Percentiles rank a stretch among this genome's conserved stretches.
phyloP scores from a whole-genome alignment of 1,140 invertebrate species.

The Panagrolaimus sp. region DNA sequence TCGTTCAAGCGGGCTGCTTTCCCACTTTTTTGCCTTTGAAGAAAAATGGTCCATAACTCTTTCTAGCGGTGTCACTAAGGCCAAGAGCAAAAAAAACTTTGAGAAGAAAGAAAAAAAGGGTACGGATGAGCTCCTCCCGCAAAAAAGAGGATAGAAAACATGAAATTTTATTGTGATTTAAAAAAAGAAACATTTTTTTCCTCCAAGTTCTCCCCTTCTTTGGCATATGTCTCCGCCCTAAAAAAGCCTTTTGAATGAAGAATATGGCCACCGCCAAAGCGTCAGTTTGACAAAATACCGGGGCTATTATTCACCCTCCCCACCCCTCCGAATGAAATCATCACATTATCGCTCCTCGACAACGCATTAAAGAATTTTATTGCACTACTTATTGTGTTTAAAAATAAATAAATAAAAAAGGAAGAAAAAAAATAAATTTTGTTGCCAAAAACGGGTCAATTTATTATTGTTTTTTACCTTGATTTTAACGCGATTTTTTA shows the following conservation, averaged over 20 bases:
- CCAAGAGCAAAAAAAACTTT: slow-evolving; percentile 9
- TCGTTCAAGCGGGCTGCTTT: too few species aligned
- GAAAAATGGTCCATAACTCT: too few species aligned
- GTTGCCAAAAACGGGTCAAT: too few species aligned
- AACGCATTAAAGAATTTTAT: slow-evolving; percentile 16
- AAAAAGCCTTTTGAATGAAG: slow-evolving; percentile 15
- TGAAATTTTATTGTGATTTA: too few species aligned
- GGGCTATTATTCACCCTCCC: slow-evolving; percentile 14
- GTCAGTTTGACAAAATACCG: slow-evolving; percentile 16
- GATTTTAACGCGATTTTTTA: too few species aligned
- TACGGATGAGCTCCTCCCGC: slow-evolving; percentile 6
- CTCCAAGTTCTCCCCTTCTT: neutral
- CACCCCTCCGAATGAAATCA: slow-evolving; percentile 14
- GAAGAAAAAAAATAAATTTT: too few species aligned
- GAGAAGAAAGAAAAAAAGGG: neutral
- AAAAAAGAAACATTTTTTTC: too few species aligned
- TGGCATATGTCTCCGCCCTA: slow-evolving; percentile 1
- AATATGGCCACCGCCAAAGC: neutral
- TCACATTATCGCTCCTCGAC: slow-evolving; percentile 14
- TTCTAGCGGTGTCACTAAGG: too few species aligned
- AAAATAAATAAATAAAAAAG: too few species aligned
- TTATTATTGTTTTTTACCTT: too few species aligned
- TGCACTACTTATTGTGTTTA: neutral
- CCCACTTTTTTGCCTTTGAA: too few species aligned
- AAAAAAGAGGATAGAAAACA: neutral